Conservation (phyloP, 1,140 invertebrate species). For the Microplitis mediator region DNA sequence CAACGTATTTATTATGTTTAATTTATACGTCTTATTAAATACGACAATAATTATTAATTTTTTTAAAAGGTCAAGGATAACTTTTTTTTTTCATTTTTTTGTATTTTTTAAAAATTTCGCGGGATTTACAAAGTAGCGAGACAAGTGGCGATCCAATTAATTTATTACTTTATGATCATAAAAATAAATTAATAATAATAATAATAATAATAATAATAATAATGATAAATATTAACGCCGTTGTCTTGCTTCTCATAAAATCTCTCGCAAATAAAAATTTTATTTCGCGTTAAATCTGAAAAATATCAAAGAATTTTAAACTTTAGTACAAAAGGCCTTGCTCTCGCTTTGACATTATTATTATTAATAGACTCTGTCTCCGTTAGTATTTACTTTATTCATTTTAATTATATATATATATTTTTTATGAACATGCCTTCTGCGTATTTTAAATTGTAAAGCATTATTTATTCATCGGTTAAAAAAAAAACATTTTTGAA, state of each 20-base stretch:
- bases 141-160: not conserved
- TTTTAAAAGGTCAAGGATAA: not conserved
- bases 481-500: not conserved
- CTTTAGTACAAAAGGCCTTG: conserved; percentile 34
- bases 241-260: conserved; percentile 6
- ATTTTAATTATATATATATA: not conserved
- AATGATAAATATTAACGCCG: not conserved
- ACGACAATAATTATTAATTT: not conserved
- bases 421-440: not conserved
- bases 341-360: conserved; percentile 10
- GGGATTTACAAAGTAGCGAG: conserved; percentile 17
- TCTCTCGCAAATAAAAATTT: not conserved
- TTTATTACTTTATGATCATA: not conserved
- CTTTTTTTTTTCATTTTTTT: conserved; percentile 4
- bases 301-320: conserved; percentile 33
- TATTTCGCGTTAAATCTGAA: conserved; percentile 12
- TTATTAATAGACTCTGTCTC: conserved; percentile 1
- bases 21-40: not conserved
- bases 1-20: not conserved
- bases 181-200: not conserved
- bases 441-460: not conserved
- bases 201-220: not conserved
- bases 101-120: not conserved
- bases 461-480: not conserved
- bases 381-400: not conserved